Evolutionary conservation across 1,140 invertebrate genomes (phyloP).

Genomic region (Achatina immaculata): DNA sequence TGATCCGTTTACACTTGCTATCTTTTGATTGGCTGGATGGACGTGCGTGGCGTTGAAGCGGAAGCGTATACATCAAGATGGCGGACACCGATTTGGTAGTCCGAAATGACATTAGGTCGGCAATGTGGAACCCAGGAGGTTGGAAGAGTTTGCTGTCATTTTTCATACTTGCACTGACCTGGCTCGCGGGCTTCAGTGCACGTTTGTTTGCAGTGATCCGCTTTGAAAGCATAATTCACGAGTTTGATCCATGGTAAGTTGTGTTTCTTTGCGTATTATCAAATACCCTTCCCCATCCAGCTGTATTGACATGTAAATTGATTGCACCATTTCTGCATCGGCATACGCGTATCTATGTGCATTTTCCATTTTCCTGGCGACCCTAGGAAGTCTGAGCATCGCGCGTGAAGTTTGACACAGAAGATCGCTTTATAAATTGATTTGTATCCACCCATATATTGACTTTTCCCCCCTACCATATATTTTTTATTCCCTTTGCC

Average conservation of each 20-base stretch:
- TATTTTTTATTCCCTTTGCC: no score
- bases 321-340: no score
- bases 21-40: constrained; percentile 56
- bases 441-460: no score
- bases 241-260: constrained; percentile 98
- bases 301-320: no score
- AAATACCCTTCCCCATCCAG: no score
- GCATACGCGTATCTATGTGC: no score
- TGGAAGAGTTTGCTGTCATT: constrained; percentile 78
- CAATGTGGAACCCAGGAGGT: constrained; percentile 71
- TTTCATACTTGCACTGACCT: constrained; percentile 91
- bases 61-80: constrained; percentile 57
- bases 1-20: constrained; percentile 48
- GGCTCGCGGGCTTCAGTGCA: constrained; percentile 97
- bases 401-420: no score
- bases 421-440: no score
- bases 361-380: no score
- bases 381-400: no score
- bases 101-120: constrained; percentile 61
- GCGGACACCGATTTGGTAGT: constrained; percentile 66
- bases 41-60: constrained; percentile 53
- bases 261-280: no score
- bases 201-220: constrained; percentile 98
- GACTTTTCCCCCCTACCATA: no score
- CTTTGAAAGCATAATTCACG: constrained; percentile 99